A percentile compares a stretch with the other conserved stretches of the same genome.
Evolutionary conservation across 2,888 invertebrate species (phyloP).

Genomic region (Napeogenes sylphis): DNA sequence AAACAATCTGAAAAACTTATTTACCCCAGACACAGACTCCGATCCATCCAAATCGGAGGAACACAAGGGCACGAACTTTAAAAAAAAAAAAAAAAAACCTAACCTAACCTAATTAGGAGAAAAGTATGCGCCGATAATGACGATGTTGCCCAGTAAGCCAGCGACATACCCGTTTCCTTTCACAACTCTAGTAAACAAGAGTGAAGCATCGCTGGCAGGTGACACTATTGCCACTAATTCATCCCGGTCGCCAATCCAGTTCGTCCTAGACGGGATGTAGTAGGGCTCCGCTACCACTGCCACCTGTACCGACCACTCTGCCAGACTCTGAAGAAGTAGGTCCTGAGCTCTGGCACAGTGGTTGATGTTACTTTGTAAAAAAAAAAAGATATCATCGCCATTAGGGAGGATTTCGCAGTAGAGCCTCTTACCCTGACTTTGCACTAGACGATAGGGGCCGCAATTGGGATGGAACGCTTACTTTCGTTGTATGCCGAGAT

Average conservation of each 20-base stretch:
- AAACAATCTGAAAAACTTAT: no score
- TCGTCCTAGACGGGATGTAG: constrained; percentile 4
- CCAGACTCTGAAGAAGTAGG: constrained; percentile 20
- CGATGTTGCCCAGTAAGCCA: constrained; percentile 16
- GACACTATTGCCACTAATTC: constrained; percentile 12
- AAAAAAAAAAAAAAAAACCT: no score
- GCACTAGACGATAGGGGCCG: not conserved
- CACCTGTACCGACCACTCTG: constrained; percentile 24
- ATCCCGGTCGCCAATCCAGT: constrained; percentile 16
- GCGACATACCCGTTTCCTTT: constrained; percentile 16
- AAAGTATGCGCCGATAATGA: constrained; percentile 20
- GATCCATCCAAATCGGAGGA: no score
- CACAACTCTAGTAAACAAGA: not conserved
- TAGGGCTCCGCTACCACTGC: constrained; percentile 25
- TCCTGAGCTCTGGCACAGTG: constrained; percentile 29
- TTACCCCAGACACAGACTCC: no score
- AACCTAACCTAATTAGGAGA: constrained; percentile 22
- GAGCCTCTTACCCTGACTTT: not conserved
- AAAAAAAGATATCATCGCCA: constrained; percentile 1
- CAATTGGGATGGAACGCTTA: not conserved
- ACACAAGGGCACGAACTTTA: no score
- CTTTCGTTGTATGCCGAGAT: not conserved
- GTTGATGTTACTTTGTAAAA: constrained; percentile 27
- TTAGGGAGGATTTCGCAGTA: not conserved
- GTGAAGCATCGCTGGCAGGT: not conserved